Base-by-base conservation (phyloP, 2,797 vertebrate species). In the Pangasius krempfi region DNA sequence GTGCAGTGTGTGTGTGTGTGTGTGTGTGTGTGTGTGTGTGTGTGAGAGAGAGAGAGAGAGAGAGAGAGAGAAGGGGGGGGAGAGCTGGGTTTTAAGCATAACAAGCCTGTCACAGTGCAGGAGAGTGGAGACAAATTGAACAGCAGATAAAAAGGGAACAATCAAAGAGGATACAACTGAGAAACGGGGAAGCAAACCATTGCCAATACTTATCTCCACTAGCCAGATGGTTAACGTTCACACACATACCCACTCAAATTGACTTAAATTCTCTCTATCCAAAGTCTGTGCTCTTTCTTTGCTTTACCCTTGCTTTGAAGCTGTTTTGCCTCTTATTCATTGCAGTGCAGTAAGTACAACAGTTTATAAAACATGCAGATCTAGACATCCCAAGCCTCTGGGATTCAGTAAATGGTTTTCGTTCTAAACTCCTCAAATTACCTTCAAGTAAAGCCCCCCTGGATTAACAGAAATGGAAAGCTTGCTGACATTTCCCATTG, bases 131-230 rank as follows among this genome's bases (percentile, higher is more conserved):
- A 47, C 22, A 83, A 83, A 64, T 83, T 64, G 56, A 83, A 27
- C 9, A 25, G 33, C 5, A 82, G 12, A 62, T 2, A 44, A 82
- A 82, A 44, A 62, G 7, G 56, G 37, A 44, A 64, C 37, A 83
- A 62, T 64, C 5, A 44, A 83, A 83, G 14, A 62, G 25, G 54
- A 83, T 83, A 47, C 25, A n/a, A n/a, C 2, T 18, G 68, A 90
- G 80, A 37, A 85, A 66, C 82, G 3, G 44, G 68, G 84, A 5
- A 33, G 52, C 85, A 81, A 1, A 50, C 4, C 64, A 88, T 62
- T 72, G 50, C 44, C 68, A 81, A 25, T 73, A 62, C 27, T 82
- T 70, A 88, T 88, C 79, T 83, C 54, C 64, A 12, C 40, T 47
- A 62, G 33, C 60, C 79, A 87, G 54, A 50, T 60, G n/a, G 62